Evolutionary conservation across 1,140 invertebrate species (phyloP).

Genomic region (Aphelenchoides fujianensis): DNA sequence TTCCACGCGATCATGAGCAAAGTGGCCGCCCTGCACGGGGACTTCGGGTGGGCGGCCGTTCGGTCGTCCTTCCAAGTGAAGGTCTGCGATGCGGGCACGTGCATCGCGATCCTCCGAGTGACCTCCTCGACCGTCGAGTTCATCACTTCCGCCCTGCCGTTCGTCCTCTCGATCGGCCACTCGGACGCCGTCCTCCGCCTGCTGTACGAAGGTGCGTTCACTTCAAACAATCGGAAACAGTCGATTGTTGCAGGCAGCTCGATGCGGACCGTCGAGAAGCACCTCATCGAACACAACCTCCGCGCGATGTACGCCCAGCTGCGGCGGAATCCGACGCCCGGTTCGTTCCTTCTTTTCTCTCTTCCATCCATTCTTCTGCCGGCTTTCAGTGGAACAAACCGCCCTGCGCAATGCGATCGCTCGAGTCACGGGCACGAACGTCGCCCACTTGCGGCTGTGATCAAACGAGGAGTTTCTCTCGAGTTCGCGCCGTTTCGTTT

Average conservation of each 20-base stretch:
- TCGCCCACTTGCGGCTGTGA: constrained; percentile 6
- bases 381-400: constrained; percentile 7
- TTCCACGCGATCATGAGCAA: constrained; percentile 17
- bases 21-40: constrained; percentile 21
- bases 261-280: constrained; percentile 26
- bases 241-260: constrained; percentile 28
- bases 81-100: constrained; percentile 22
- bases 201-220: constrained; percentile 15
- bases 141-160: constrained; percentile 23
- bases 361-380: no score
- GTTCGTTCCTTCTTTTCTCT: no score
- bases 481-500: no score
- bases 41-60: constrained; percentile 8
- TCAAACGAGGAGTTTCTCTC: no score
- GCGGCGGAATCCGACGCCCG: constrained; percentile 1
- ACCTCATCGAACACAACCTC: constrained; percentile 23
- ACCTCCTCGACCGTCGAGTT: constrained; percentile 5
- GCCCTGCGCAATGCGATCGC: constrained; percentile 9
- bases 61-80: constrained; percentile 27
- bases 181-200: constrained; percentile 21
- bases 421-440: constrained; percentile 17
- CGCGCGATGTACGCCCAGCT: constrained; percentile 21
- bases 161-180: constrained; percentile 8
- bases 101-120: constrained; percentile 21
- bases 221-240: neutral